Conservation (phyloP, 1,140 invertebrate species). For the Colletes latitarsis region DNA sequence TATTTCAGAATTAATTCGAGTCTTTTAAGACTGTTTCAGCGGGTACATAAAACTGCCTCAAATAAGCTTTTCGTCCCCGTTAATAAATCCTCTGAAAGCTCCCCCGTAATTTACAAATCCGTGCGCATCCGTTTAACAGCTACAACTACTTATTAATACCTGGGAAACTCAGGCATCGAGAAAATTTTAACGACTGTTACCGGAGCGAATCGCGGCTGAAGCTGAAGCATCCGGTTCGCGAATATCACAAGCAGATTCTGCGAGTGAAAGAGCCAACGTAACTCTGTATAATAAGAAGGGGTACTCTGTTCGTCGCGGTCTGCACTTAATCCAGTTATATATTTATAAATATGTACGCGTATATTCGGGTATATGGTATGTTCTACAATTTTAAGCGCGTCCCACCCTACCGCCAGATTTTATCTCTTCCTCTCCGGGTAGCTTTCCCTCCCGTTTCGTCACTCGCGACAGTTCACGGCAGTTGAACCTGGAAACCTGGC, state of each 20-base stretch:
- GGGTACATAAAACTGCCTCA: too few relatives aligned
- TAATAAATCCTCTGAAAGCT: too few relatives aligned
- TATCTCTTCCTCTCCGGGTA: neutral
- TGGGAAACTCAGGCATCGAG: neutral
- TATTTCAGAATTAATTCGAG: too few relatives aligned
- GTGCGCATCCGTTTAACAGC: too few relatives aligned
- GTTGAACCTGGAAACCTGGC: neutral
- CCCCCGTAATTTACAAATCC: too few relatives aligned
- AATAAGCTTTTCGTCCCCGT: too few relatives aligned
- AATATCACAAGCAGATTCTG: neutral
- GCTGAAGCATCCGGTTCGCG: neutral
- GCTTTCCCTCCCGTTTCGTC: neutral
- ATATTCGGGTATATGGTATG: neutral
- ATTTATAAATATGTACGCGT: neutral
- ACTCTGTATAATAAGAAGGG: neutral
- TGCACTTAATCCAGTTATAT: neutral
- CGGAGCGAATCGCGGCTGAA: neutral
- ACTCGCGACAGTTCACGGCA: neutral
- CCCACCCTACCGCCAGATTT: neutral
- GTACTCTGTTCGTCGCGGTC: neutral
- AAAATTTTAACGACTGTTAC: neutral
- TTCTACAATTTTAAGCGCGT: slow-evolving; percentile 10
- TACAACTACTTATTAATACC: neutral
- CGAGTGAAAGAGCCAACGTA: neutral
- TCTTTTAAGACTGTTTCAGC: too few relatives aligned